These are phyloP conservation scores for Entomobrya proxima DNA, from an alignment of 2,888 invertebrate species.

Conservation along the genomic window DNA sequence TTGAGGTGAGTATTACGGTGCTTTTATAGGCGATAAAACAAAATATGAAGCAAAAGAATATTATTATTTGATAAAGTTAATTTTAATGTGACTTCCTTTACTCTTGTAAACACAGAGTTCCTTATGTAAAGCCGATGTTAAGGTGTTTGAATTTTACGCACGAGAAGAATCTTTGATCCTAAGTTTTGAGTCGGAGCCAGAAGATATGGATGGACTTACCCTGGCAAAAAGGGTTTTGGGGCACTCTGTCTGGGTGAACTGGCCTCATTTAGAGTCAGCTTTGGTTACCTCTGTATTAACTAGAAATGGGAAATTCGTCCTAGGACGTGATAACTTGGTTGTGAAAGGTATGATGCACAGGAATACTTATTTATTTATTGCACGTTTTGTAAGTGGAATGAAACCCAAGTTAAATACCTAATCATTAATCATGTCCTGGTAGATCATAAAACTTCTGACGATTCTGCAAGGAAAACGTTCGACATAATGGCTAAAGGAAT, in stretches of 20 bases:
- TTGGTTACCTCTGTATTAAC: slow-evolving; percentile 69
- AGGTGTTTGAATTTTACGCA: slow-evolving; percentile 92
- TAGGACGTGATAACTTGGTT: slow-evolving; percentile 53
- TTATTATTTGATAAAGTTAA: too few species aligned
- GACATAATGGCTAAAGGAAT: slow-evolving; percentile 66
- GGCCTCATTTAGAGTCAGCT: slow-evolving; percentile 88
- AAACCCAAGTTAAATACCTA: too few species aligned
- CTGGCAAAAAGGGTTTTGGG: slow-evolving; percentile 84
- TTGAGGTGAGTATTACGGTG: slow-evolving; percentile 83
- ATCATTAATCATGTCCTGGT: too few species aligned
- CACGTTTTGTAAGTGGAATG: not conserved
- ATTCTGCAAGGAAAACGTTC: slow-evolving; percentile 64
- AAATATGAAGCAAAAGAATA: not conserved
- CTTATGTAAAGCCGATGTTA: slow-evolving; percentile 84
- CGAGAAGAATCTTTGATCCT: slow-evolving; percentile 90
- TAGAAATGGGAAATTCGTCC: slow-evolving; percentile 56
- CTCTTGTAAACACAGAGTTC: slow-evolving; percentile 81
- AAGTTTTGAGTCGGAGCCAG: slow-evolving; percentile 77
- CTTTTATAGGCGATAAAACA: too few species aligned
- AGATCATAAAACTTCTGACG: slow-evolving; percentile 67
- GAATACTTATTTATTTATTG: too few species aligned
- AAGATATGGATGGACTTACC: slow-evolving; percentile 79
- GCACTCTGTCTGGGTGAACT: slow-evolving; percentile 87
- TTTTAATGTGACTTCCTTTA: too few species aligned
- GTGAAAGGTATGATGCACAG: slow-evolving; percentile 60